Base-by-base conservation (phyloP, 2,888 invertebrate genomes). In the Pristionchus fissidentatus region DNA sequence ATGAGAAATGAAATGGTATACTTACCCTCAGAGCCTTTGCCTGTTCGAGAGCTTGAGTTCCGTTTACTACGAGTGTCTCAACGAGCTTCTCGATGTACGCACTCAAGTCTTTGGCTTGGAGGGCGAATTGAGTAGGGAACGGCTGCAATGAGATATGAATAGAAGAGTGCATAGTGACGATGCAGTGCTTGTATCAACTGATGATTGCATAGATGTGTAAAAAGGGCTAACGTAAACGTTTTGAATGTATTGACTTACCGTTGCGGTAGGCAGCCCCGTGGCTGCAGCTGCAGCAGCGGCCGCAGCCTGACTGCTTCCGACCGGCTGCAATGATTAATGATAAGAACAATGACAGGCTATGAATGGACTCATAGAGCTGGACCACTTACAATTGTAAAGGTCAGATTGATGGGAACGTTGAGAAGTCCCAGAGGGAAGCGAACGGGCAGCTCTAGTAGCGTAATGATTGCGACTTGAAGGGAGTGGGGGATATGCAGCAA, bases 41-140 rank as follows among this genome's bases (percentile, higher is more conserved):
- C 32, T 26, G 35, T n/a, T 81, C 81, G n/a, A 81, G 46, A 5
- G 26, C 43, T n/a, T 78, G 85, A 5, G 86, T 86, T 32, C 84
- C 80, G 84, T 87, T 86, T 75, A 89, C 86, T 35, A 89, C 89
- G 41, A 89, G 84, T 22, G 84, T 85, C 84, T 89, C 89, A 84
- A 89, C 88, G 49, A 89, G 84, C 26, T 86, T 84, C 84, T 89
- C 89, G 62, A 89, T 88, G 86, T 89, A 89, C 57, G 85, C 83
- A 55, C 86, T 87, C 38, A 89, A 78, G 82, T 88, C 88, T 73
- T 84, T 80, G 0, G 84, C 75, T 7, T 73, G 62, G 7, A 70
- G 70, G 13, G 41, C 70, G 70, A 49, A 52, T 46, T 46, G 46
- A 15, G 29, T 49, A 7, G 49, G 26, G 15, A 19, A 77, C 19